These are phyloP conservation scores for Tetragnatha versicolor DNA, from an alignment of 1,140 invertebrate genomes.

Conservation along the genomic window DNA sequence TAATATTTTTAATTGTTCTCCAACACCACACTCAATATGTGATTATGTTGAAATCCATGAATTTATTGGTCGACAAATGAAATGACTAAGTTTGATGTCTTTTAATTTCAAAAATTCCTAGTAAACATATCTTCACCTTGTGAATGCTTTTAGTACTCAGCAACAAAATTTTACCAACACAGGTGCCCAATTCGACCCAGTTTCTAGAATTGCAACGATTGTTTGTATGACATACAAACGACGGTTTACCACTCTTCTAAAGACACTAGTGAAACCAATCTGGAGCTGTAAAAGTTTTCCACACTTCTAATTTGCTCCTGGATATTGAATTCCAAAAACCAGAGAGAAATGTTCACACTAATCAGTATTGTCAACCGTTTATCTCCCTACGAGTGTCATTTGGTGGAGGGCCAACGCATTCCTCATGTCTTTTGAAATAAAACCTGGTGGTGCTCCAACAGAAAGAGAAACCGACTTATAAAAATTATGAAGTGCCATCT, in stretches of 20 bases:
- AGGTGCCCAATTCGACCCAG: no score
- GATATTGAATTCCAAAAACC: background rate
- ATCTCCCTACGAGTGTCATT: background rate
- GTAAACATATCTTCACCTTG: no score
- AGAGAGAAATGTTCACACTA: background rate
- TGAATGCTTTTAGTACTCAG: no score
- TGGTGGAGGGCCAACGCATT: background rate
- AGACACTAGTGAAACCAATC: background rate
- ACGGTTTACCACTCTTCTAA: background rate
- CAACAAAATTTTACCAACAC: no score
- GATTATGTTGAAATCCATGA: no score
- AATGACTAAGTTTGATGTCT: no score
- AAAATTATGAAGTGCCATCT: background rate
- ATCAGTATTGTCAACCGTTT: background rate
- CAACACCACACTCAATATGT: no score
- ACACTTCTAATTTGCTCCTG: background rate
- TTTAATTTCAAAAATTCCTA: no score
- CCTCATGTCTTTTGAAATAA: background rate
- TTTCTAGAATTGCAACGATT: no score
- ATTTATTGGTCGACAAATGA: no score
- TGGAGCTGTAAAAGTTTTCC: background rate
- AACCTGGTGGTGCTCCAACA: slow-evolving; percentile 5
- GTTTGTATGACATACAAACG: no score
- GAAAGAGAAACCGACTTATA: background rate
- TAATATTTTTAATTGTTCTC: no score